These are phyloP conservation scores for Linhomoeus sp. DNA, from an alignment of 2,888 invertebrate species.

Conservation along the genomic window DNA sequence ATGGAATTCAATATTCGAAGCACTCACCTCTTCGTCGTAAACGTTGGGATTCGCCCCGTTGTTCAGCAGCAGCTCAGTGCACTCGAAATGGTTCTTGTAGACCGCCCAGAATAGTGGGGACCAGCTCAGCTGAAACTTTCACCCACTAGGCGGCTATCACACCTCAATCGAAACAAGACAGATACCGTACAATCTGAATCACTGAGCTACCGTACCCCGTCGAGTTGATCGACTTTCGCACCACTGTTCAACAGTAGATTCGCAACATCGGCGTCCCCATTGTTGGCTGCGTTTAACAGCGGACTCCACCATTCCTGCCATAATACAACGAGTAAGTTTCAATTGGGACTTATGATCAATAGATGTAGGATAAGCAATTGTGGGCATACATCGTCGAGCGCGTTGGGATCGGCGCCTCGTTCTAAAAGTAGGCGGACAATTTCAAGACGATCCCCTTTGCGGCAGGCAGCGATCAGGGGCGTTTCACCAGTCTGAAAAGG, in stretches of 20 bases:
- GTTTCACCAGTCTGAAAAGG: slow-evolving; percentile 21
- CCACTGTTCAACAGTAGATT: slow-evolving; percentile 60
- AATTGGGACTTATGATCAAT: too few relatives aligned
- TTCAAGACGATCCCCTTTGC: slow-evolving; percentile 50
- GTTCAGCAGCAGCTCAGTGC: slow-evolving; percentile 53
- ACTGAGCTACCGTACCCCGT: too few relatives aligned
- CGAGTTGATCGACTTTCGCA: slow-evolving; percentile 64
- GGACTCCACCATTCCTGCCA: slow-evolving; percentile 35
- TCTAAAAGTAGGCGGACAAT: slow-evolving; percentile 60
- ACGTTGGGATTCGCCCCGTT: slow-evolving; percentile 82
- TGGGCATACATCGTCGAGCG: slow-evolving; percentile 54
- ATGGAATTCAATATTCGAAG: neutral
- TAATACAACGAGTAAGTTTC: too few relatives aligned
- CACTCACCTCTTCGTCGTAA: slow-evolving; percentile 53
- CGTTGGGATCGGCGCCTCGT: slow-evolving; percentile 62
- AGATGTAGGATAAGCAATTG: too few relatives aligned
- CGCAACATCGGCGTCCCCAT: slow-evolving; percentile 64
- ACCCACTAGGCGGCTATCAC: too few relatives aligned
- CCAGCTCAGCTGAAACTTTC: slow-evolving; percentile 53
- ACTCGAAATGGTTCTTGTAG: slow-evolving; percentile 56
- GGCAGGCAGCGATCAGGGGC: slow-evolving; percentile 18
- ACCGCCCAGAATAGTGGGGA: slow-evolving; percentile 91
- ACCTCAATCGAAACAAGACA: too few relatives aligned
- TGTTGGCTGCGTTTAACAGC: slow-evolving; percentile 79
- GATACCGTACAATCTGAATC: too few relatives aligned